Evolutionary conservation across 2,888 invertebrate species (phyloP), one percentile per base, ranked within the genome.

Genomic region (Tipula unca): DNA sequence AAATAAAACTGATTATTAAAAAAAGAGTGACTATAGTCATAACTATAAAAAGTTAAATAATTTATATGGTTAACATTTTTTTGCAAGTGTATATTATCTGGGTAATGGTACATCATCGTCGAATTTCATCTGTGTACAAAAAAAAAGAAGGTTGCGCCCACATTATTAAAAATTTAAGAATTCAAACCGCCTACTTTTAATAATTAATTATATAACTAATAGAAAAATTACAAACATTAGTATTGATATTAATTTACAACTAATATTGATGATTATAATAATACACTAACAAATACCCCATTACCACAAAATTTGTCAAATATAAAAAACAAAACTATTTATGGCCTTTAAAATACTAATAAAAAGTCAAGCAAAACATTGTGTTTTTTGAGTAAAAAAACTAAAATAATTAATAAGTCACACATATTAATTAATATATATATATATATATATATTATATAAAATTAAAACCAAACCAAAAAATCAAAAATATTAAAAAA

Each of bases 391-490:
- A 69, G 69, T 69, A 69, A 69, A 20, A 69, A 69, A 69, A 69
- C 1, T 69, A 25, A 48, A 69, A 25, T 69, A 10, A 69, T 25
- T 69, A 48, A 48, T n/a, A 39, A 39, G 69, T 69, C 69, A 69
- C 69, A 69, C 25, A 69, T 69, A 17, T 25, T 69, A 69, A 69
- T 69, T 69, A 69, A 69, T 25, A 69, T 69, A 69, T 48, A 39
- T 39, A 48, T 48, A 48, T 48, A 48, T 48, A 48, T 48, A 17
- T 48, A 20, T 48, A 48, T 69, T 69, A 69, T 69, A 69, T 69
- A 69, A 69, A 69, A 25, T 69, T 54, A 54, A 69, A 69, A 69
- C 69, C 69, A 69, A 69, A 69, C 69, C 69, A 69, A 54, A 54
- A 54, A 54, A 69, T 69, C 69, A 69, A 69, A 69, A 48, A 17